Conservation (phyloP, 2,113 vertebrate species). For the Pimephales promelas region DNA sequence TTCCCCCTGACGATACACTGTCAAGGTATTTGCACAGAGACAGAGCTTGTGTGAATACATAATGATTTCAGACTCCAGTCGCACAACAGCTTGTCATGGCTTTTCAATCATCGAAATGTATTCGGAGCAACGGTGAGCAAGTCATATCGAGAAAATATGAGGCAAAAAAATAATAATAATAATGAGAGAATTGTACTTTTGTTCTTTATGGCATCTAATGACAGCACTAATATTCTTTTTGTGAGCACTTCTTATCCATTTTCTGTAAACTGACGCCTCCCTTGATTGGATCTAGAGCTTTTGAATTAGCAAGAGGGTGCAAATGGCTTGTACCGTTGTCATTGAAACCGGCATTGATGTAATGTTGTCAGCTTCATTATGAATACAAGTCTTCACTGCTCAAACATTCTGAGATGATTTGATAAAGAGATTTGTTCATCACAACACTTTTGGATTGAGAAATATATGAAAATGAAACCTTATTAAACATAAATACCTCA, state of each 20-base stretch:
- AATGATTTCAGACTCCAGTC: slow-evolving; percentile 10
- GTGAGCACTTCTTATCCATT: slow-evolving; percentile 23
- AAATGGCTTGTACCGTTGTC: slow-evolving; percentile 44
- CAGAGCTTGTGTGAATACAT: slow-evolving; percentile 30
- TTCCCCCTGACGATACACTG: slow-evolving; percentile 21
- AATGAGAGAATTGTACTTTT: slow-evolving; percentile 42
- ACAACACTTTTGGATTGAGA: slow-evolving; percentile 5
- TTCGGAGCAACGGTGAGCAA: background rate
- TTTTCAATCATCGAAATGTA: slow-evolving; percentile 37
- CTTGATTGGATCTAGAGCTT: slow-evolving; percentile 48
- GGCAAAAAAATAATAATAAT: slow-evolving; percentile 39
- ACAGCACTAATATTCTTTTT: slow-evolving; percentile 44
- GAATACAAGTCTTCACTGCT: slow-evolving; percentile 27
- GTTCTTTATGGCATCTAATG: slow-evolving; percentile 49
- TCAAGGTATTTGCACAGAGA: slow-evolving; percentile 41
- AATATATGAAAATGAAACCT: background rate
- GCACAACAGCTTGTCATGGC: slow-evolving; percentile 5
- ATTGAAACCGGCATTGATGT: slow-evolving; percentile 48
- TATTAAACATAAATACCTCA: background rate
- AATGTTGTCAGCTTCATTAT: slow-evolving; percentile 41
- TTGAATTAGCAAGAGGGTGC: slow-evolving; percentile 45
- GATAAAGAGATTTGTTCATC: slow-evolving; percentile 16
- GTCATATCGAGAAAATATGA: slow-evolving; percentile 29
- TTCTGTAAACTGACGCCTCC: slow-evolving; percentile 50
- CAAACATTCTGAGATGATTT: slow-evolving; percentile 4